These are phyloP conservation scores for Myrmecophaga tridactyla DNA, from an alignment of 2,113 vertebrate species.

Conservation along the genomic window DNA sequence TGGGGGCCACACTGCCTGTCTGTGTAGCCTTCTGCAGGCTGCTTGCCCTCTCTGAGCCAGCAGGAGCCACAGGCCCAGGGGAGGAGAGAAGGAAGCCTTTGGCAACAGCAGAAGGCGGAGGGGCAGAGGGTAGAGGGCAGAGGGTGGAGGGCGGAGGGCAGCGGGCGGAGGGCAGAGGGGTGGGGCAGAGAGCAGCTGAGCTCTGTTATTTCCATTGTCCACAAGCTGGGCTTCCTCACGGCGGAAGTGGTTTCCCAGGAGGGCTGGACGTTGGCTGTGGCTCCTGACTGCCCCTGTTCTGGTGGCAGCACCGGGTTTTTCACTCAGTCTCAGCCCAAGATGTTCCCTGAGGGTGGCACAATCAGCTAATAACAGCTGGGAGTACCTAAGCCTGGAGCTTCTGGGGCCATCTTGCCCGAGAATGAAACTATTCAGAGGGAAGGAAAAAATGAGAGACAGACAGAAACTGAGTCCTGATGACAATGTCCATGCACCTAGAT, in stretches of 20 bases:
- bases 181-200: not conserved
- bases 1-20: not conserved
- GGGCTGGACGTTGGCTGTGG: not conserved
- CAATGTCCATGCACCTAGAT: not conserved
- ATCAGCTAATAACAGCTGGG: not conserved
- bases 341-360: not conserved
- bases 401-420: not conserved
- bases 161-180: not conserved
- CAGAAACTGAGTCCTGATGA: not conserved
- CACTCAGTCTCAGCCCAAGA: not conserved
- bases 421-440: not conserved
- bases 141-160: too few relatives aligned
- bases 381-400: not conserved
- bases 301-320: not conserved
- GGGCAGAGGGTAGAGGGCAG: too few relatives aligned
- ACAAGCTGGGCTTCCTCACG: not conserved
- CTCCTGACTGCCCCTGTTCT: not conserved
- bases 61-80: not conserved
- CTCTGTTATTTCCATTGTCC: not conserved
- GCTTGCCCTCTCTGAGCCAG: not conserved
- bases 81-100: not conserved
- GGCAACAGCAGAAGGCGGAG: not conserved
- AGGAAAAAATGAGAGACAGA: not conserved
- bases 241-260: not conserved
- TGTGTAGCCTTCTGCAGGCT: not conserved